Percentiles rank a stretch among this genome's conserved stretches.
Evolutionary conservation across 2,797 vertebrate species (phyloP).

Genomic region (Anas capensis): DNA sequence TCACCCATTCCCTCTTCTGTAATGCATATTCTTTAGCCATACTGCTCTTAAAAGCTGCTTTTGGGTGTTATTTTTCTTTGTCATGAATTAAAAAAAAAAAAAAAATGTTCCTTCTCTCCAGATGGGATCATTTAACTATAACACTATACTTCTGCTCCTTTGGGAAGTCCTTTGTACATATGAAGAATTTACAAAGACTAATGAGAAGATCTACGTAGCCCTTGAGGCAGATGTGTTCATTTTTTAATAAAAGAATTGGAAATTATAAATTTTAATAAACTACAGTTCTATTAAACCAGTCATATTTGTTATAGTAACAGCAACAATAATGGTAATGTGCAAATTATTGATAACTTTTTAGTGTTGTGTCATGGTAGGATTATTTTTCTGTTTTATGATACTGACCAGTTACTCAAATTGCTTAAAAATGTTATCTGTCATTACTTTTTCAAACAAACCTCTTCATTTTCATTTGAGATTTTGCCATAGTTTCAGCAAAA

Average conservation of each 20-base stretch:
- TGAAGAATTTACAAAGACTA: neutral
- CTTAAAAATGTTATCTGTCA: neutral
- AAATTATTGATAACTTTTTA: neutral
- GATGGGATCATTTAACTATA: neutral
- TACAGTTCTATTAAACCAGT: neutral
- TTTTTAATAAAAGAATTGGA: neutral
- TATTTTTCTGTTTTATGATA: neutral
- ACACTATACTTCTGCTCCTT: neutral
- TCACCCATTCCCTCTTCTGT: neutral
- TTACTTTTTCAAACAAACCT: neutral
- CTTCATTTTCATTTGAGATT: neutral
- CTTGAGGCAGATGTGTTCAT: neutral
- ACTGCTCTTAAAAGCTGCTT: neutral
- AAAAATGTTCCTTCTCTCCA: neutral
- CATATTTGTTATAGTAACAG: neutral
- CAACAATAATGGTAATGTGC: neutral
- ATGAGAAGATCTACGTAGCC: neutral
- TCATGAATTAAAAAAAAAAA: neutral
- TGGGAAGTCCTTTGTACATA: neutral
- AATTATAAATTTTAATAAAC: neutral
- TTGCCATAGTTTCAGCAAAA: neutral
- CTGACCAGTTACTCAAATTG: neutral
- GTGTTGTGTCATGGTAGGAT: neutral
- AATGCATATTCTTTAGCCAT: neutral
- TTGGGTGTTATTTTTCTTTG: neutral